Conservation (phyloP, 23 tunicate species). For the Clavelina lepadiformis region DNA sequence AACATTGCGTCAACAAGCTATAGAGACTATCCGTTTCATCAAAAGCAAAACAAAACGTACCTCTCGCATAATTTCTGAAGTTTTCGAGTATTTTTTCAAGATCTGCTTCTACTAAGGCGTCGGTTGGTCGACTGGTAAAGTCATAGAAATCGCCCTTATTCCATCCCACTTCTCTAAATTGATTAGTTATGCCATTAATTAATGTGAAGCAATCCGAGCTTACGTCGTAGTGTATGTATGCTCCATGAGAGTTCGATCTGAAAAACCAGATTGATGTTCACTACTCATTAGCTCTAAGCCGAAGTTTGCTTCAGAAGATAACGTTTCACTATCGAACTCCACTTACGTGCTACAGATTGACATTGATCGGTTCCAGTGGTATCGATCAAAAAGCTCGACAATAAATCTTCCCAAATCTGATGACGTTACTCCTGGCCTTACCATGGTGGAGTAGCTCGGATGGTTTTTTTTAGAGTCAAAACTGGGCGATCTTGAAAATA, state of each 20-base stretch:
- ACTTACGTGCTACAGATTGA: conserved; percentile 53
- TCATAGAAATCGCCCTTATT: conserved; percentile 18
- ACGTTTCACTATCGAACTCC: no score
- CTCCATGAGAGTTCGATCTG: conserved; percentile 65
- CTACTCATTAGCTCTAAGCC: no score
- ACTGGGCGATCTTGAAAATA: conserved; percentile 25
- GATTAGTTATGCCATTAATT: conserved; percentile 31
- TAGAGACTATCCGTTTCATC: no score
- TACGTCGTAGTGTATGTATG: conserved; percentile 36
- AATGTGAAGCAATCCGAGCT: conserved; percentile 51
- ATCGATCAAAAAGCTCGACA: conserved; percentile 24
- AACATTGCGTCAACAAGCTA: no score
- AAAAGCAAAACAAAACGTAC: no score
- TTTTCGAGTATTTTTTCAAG: conserved; percentile 13
- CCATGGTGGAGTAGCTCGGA: conserved; percentile 35
- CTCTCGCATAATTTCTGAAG: conserved; percentile 4
- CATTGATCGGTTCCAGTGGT: conserved; percentile 52
- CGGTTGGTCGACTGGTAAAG: conserved; percentile 8
- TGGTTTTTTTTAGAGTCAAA: conserved; percentile 39
- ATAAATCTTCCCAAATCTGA: conserved; percentile 45
- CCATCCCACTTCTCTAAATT: conserved; percentile 26
- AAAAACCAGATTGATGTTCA: background rate
- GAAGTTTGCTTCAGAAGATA: no score
- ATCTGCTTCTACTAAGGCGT: conserved; percentile 22
- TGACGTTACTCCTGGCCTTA: conserved; percentile 53